Evolutionary conservation across 35 echinoderm and acorn worm species (phyloP).

Genomic region (Heliocidaris erythrogramma): DNA sequence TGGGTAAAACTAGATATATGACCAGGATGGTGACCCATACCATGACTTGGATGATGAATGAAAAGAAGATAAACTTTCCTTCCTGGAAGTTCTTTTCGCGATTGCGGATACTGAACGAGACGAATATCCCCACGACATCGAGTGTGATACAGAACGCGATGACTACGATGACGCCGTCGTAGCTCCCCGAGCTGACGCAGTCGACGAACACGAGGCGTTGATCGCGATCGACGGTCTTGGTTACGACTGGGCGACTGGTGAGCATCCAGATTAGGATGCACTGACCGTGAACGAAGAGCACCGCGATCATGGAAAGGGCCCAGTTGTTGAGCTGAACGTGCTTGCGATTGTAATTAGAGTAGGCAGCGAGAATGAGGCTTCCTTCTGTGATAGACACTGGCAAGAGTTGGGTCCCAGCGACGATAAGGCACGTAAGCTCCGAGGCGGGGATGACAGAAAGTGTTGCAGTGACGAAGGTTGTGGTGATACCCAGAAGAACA

Average conservation of each 20-base stretch:
- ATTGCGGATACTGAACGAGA: constrained; percentile 52
- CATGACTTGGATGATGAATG: constrained; percentile 75
- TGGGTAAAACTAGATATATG: constrained; percentile 53
- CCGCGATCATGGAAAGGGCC: background rate
- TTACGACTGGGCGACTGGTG: constrained; percentile 48
- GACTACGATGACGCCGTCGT: constrained; percentile 46
- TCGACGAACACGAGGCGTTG: constrained; percentile 53
- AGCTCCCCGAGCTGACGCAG: constrained; percentile 49
- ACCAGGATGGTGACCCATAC: constrained; percentile 61
- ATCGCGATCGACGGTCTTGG: background rate
- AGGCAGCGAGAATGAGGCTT: constrained; percentile 57
- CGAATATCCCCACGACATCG: constrained; percentile 53
- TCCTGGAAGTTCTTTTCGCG: constrained; percentile 70
- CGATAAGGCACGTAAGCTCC: constrained; percentile 46
- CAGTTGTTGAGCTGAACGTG: constrained; percentile 17
- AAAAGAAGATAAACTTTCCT: constrained; percentile 81
- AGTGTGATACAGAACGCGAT: constrained; percentile 52
- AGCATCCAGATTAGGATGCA: constrained; percentile 60
- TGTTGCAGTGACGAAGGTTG: constrained; percentile 51
- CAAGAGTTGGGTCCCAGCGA: constrained; percentile 60
- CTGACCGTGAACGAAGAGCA: constrained; percentile 23
- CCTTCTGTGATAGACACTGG: constrained; percentile 59
- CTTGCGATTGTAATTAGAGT: constrained; percentile 29
- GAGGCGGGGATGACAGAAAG: constrained; percentile 55
- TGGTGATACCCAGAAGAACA: constrained; percentile 49